Evolutionary conservation across 2,888 invertebrate genomes (phyloP), one percentile per base, ranked within the genome.

Genomic region (Pachymerium ferrugineum): DNA sequence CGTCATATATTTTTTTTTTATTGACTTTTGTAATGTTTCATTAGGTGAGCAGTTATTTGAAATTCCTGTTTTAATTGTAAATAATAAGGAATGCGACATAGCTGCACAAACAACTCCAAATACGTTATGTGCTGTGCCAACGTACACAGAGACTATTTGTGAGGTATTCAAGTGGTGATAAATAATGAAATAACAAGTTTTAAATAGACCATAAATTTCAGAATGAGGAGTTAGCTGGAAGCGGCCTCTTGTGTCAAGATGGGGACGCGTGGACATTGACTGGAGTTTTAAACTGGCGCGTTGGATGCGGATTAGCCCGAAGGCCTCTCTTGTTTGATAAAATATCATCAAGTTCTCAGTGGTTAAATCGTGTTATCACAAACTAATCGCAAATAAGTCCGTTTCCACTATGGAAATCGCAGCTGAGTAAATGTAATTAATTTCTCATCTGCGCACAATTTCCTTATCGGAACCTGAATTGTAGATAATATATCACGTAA

Each of bases 21-120:
- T 68, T 68, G 22, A 4, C 14, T 68, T 25, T 10, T 14, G 8
- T 35, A 10, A 10, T 19, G 68, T 67, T 25, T 76, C 72, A 77
- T 25, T 75, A 85, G 85, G 84, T 76, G 93, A 93, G 79, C 88
- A 92, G 80, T 81, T 93, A 78, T 92, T 93, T 81, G 85, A 93
- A 75, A 88, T 93, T 4, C 92, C 93, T 80, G 85, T 93, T 14
- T 88, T 88, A 78, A 86, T 89, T 35, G 89, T 88, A 73, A 86
- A 89, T 35, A 93, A 92, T 91, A 89, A 89, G 75, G 89, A 88
- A 29, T 93, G 93, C 80, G 91, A 93, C 80, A 93, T 93, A 81
- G 88, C 91, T 75, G 93, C 92, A 81, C 92, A 93, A 78, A 89
- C 91, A 3, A 90, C 90, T 31, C 89, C 89, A 2, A 93, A 93